Conservation (phyloP, 2,113 vertebrate species). For the Thermophis baileyi region DNA sequence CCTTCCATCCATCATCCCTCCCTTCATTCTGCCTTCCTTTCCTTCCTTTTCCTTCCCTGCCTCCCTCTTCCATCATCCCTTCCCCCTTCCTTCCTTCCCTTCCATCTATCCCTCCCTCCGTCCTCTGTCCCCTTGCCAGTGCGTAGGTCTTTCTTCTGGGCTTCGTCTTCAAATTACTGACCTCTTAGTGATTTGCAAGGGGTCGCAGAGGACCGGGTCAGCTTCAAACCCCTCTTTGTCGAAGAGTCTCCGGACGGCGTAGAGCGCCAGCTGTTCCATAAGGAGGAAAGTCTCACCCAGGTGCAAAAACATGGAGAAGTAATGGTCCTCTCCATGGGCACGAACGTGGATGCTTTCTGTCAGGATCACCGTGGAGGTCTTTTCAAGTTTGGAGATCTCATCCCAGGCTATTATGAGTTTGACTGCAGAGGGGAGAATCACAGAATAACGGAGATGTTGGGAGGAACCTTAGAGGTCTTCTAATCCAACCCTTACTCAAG, state of each 20-base stretch:
- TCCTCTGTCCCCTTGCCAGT: neutral
- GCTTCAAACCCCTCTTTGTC: slow-evolving; percentile 92
- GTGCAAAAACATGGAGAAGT: slow-evolving; percentile 97
- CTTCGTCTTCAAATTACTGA: slow-evolving; percentile 44
- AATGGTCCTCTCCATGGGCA: slow-evolving; percentile 85
- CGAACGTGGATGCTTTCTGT: slow-evolving; percentile 91
- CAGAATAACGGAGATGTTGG: neutral
- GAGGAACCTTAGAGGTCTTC: neutral
- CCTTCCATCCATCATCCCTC: too few species aligned
- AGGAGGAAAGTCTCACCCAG: slow-evolving; percentile 92
- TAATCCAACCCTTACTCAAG: too few species aligned
- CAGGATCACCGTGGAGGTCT: slow-evolving; percentile 88
- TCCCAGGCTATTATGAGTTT: slow-evolving; percentile 95
- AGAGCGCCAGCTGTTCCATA: slow-evolving; percentile 94
- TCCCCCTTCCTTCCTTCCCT: too few species aligned
- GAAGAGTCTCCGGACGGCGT: slow-evolving; percentile 90
- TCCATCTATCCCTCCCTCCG: too few species aligned
- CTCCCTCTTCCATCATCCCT: too few species aligned
- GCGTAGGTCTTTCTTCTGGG: neutral
- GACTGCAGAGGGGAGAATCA: slow-evolving; percentile 76
- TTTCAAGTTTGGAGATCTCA: slow-evolving; percentile 89
- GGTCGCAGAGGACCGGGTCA: slow-evolving; percentile 84
- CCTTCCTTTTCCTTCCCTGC: too few species aligned
- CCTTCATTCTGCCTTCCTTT: too few species aligned
- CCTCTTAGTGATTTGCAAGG: slow-evolving; percentile 93